Evolutionary conservation across 2,113 vertebrate species (phyloP).

Genomic region (Trematocara nigrifrons): DNA sequence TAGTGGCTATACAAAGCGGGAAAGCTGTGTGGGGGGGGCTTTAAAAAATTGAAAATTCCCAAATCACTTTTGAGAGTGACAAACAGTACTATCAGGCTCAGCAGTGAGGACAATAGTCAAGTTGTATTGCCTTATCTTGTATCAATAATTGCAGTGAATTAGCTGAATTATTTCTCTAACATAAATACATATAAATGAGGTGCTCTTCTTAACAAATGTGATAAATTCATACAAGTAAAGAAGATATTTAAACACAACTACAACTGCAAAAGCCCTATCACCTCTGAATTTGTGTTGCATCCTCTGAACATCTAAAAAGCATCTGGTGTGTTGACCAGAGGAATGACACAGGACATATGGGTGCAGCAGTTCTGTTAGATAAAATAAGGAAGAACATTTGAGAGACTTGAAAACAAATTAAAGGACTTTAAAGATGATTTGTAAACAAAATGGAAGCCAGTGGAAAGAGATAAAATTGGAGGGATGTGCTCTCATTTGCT

Average conservation of each 20-base stretch:
- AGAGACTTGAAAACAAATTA: not conserved
- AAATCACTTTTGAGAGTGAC: not conserved
- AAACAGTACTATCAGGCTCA: not conserved
- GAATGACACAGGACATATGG: not conserved
- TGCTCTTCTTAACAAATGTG: not conserved
- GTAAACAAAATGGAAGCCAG: not conserved
- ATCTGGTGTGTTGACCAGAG: not conserved
- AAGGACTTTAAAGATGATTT: not conserved
- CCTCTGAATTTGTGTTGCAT: not conserved
- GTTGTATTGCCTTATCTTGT: not conserved
- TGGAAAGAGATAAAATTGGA: not conserved
- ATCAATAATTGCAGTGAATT: not conserved
- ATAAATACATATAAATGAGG: not conserved
- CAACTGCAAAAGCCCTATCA: not conserved
- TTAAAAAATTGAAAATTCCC: not conserved
- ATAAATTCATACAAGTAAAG: not conserved
- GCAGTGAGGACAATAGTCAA: not conserved
- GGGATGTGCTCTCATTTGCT: not conserved
- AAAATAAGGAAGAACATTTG: rapidly evolving
- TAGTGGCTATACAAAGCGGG: no score
- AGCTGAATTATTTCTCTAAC: no score
- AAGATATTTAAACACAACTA: not conserved
- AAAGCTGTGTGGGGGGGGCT: not conserved
- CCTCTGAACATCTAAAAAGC: not conserved
- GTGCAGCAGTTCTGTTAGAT: not conserved